These are phyloP conservation scores for Drosophila parvula DNA, from an alignment of 1,140 invertebrate species.

Conservation along the genomic window DNA sequence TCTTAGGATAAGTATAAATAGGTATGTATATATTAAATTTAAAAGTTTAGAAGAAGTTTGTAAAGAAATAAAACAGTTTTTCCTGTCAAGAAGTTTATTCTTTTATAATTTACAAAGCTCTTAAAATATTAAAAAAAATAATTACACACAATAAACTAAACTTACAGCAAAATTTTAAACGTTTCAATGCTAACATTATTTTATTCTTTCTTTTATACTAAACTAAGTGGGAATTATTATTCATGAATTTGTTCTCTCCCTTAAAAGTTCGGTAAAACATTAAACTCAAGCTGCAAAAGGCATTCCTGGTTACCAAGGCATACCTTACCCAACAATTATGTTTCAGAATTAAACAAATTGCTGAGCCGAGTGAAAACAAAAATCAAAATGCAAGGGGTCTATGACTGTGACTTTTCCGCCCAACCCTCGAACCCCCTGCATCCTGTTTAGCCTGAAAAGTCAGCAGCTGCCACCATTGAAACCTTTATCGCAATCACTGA, in stretches of 20 bases:
- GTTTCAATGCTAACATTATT: neutral
- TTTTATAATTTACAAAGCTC: neutral
- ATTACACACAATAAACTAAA: rapidly evolving
- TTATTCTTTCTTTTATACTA: neutral
- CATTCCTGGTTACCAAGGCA: neutral
- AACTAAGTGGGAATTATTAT: too few species aligned
- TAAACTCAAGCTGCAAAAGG: neutral
- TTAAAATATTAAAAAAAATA: neutral
- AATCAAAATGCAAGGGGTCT: conserved; percentile 25
- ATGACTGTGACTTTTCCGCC: conserved; percentile 13
- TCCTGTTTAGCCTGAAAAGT: conserved; percentile 39
- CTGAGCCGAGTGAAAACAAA: conserved; percentile 8
- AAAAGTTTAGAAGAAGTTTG: neutral
- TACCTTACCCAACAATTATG: conserved; percentile 2
- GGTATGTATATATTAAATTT: neutral
- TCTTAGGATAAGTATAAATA: rapidly evolving
- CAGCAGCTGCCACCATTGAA: conserved; percentile 40
- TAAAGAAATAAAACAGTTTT: too few species aligned
- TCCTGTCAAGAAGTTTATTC: neutral
- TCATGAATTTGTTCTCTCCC: neutral
- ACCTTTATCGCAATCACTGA: conserved; percentile 44
- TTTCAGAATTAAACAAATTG: conserved; percentile 5
- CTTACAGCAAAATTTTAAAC: neutral
- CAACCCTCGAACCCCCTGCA: neutral
- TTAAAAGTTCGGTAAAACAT: too few species aligned